Base-by-base conservation (phyloP, 2,888 invertebrate species). In the Corbicula japonica region DNA sequence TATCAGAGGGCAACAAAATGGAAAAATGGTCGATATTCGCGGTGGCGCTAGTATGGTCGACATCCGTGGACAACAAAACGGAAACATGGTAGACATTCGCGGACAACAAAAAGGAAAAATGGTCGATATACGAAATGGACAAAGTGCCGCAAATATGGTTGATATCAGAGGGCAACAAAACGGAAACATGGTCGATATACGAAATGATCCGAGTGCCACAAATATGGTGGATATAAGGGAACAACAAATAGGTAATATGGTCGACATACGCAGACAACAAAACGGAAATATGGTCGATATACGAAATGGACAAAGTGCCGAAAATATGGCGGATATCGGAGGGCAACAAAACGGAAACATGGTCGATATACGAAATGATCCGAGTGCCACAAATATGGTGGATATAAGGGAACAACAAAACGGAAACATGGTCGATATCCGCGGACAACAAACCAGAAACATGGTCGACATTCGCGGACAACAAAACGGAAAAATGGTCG, bases 31-130 rank as follows among this genome's bases (percentile, higher is more conserved):
- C 15, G 65, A 65, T 38, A 65, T 65, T 34, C 50, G 65, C 15
- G 46, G 62, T 46, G 44, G 28, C 23, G 8, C 23, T 34, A 23
- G 15, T 6, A 48, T 69, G 32, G 46, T 60, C 2, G 69, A 69
- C 32, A 26, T 69, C 8, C 41, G 69, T 18, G 48, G 48, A 6
- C 21, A n/a, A 21, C 26, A 50, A 8, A 46, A 23, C 5, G 38
- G 38, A 3, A 15, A 56, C 18, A 61, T 71, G 52, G 71, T 71
- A 21, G 71, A 71, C 35, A 23, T 71, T n/a, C 26, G 71, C 26
- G 41, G 32, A 8, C 32, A 26, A 52, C 48, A 38, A 21, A 69
- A 48, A 48, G 48, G 48, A 26, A 69, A 60, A 26, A 69, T 58
- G 58, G 58, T 69, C 12, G 69, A 69, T 26, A 21, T 60, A 15